Percentiles rank a stretch among this genome's conserved stretches.
phyloP scores from a whole-genome alignment of 2,888 invertebrate genomes.

The Tipula helvola region DNA sequence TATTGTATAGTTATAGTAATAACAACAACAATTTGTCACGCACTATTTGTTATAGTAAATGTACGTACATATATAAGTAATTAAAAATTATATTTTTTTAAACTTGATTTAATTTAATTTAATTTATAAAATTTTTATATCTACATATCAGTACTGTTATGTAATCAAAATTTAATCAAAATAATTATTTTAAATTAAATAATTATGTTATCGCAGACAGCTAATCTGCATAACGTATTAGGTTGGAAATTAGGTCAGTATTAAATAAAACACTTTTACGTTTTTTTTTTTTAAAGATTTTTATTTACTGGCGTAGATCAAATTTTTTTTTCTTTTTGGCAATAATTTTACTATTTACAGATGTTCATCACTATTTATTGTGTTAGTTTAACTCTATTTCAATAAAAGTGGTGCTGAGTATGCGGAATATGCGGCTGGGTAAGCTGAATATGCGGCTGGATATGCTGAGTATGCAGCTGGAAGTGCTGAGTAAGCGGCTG shows the following conservation, averaged over 20 bases:
- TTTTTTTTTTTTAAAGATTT: background rate
- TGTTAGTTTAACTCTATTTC: background rate
- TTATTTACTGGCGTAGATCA: background rate
- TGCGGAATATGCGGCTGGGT: background rate
- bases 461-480: conserved; percentile 18
- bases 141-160: background rate
- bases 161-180: background rate
- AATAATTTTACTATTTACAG: background rate
- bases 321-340: background rate
- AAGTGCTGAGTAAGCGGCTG: conserved; percentile 15
- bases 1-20: background rate
- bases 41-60: background rate
- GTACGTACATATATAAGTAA: background rate
- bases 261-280: background rate
- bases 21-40: background rate
- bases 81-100: background rate
- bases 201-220: background rate
- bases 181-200: background rate
- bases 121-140: background rate
- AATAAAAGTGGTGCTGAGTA: background rate
- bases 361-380: background rate
- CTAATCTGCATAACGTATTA: background rate
- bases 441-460: conserved; percentile 14
- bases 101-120: background rate
- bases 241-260: background rate